phyloP scores from a whole-genome alignment of 2,888 invertebrate genomes.

The Eueremaeus valkanovi region DNA sequence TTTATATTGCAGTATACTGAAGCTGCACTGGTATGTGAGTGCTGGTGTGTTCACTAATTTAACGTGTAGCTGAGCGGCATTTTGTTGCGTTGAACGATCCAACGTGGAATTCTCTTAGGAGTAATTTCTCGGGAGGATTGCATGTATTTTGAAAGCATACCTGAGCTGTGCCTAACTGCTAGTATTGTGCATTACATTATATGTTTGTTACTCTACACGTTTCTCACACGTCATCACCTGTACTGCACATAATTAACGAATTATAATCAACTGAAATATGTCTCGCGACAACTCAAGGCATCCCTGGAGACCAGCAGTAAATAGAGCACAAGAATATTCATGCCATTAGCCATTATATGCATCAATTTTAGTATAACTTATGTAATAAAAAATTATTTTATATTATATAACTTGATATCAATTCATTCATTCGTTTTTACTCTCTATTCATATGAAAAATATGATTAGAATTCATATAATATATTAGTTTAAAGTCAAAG shows the following conservation, averaged over 20 bases:
- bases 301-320: not conserved
- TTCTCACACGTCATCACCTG: constrained; percentile 34
- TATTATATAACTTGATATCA: not conserved
- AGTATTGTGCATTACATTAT: constrained; percentile 25
- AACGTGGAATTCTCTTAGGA: constrained; percentile 25
- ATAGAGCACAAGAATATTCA: constrained; percentile 30
- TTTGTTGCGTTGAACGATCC: constrained; percentile 32
- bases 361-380: not conserved
- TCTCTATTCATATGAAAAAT: not conserved
- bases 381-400: not conserved
- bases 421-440: not conserved
- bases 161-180: constrained; percentile 17
- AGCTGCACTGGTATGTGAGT: constrained; percentile 15
- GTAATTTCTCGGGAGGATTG: constrained; percentile 25
- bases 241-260: constrained; percentile 33
- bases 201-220: constrained; percentile 26
- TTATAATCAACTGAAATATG: constrained; percentile 34
- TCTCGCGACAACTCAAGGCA: constrained; percentile 18
- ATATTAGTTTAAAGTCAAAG: not conserved
- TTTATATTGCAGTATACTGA: no score
- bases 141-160: constrained; percentile 33
- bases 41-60: constrained; percentile 16
- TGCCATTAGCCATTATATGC: not conserved
- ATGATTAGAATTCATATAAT: not conserved
- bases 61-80: constrained; percentile 24